A percentile compares a stretch with the other conserved stretches of the same genome.
Evolutionary conservation across 2,888 invertebrate species (phyloP).

Genomic region (Scotopteryx bipunctaria): DNA sequence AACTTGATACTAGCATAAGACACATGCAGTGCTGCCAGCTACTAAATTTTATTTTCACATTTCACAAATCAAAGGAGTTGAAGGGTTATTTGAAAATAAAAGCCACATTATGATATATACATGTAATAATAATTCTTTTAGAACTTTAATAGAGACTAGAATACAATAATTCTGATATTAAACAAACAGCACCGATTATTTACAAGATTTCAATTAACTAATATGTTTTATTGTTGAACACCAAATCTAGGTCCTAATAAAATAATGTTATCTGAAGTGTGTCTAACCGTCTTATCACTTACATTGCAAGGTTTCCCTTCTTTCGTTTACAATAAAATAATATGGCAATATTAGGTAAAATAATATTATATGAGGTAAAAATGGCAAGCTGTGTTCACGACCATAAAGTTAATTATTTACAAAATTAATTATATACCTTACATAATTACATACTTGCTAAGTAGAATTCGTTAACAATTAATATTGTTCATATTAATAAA

Average conservation of each 20-base stretch:
- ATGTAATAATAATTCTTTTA: slow-evolving; percentile 43
- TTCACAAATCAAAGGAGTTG: too few relatives aligned
- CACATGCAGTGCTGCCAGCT: not conserved
- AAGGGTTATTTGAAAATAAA: too few relatives aligned
- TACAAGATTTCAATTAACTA: too few relatives aligned
- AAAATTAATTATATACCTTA: not conserved
- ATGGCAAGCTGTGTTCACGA: slow-evolving; percentile 3
- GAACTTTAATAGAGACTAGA: slow-evolving; percentile 76
- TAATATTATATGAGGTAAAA: not conserved
- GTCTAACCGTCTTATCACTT: too few relatives aligned
- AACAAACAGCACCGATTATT: slow-evolving; percentile 60
- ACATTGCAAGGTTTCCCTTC: too few relatives aligned
- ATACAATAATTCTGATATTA: slow-evolving; percentile 59
- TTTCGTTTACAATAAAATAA: too few relatives aligned
- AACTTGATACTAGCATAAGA: not conserved
- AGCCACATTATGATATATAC: too few relatives aligned
- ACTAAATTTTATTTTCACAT: not conserved
- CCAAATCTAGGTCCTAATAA: too few relatives aligned
- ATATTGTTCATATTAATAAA: too few relatives aligned
- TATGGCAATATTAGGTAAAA: not conserved
- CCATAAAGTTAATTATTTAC: not conserved
- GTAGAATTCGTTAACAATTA: not conserved
- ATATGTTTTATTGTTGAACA: too few relatives aligned
- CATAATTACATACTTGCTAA: not conserved
- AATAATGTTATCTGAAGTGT: too few relatives aligned